Percentiles rank a stretch among this genome's conserved stretches.
Conservation (phyloP, 2,797 vertebrate genomes). For the Gorsachius magnificus region DNA sequence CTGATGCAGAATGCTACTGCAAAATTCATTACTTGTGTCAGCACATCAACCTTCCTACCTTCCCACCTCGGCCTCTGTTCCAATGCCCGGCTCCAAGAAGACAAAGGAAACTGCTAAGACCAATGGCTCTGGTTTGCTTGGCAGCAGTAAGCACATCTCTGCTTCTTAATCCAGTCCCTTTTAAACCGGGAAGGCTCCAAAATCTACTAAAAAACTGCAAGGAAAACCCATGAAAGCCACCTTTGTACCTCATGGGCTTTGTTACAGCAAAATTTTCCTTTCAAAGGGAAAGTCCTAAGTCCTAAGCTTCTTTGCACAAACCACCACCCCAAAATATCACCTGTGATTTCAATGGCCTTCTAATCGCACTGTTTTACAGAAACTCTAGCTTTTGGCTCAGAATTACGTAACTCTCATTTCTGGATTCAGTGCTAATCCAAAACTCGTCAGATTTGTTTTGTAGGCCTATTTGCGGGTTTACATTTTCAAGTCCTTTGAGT, state of each 20-base stretch:
- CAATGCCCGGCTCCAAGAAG: not conserved
- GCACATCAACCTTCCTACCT: not conserved
- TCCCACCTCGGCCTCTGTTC: not conserved
- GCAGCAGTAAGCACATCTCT: not conserved
- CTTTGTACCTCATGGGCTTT: not conserved
- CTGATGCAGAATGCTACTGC: conserved; percentile 2
- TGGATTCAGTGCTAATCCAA: not conserved
- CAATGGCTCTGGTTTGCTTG: not conserved
- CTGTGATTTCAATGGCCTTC: not conserved
- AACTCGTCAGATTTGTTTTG: not conserved
- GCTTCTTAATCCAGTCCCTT: not conserved
- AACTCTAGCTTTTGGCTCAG: not conserved
- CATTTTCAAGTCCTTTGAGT: not conserved
- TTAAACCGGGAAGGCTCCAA: not conserved
- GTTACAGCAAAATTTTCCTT: not conserved
- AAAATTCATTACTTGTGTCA: conserved; percentile 31
- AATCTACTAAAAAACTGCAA: not conserved
- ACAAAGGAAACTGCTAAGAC: not conserved
- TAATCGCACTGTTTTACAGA: not conserved
- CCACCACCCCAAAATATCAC: not conserved
- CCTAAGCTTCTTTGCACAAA: not conserved
- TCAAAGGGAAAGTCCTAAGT: not conserved
- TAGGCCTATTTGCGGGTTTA: not conserved
- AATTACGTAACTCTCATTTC: not conserved
- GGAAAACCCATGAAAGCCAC: not conserved